Percentiles rank a stretch among this genome's conserved stretches.
Evolutionary conservation across 2,888 invertebrate species (phyloP).

Genomic region (Platerodrilus igneus): DNA sequence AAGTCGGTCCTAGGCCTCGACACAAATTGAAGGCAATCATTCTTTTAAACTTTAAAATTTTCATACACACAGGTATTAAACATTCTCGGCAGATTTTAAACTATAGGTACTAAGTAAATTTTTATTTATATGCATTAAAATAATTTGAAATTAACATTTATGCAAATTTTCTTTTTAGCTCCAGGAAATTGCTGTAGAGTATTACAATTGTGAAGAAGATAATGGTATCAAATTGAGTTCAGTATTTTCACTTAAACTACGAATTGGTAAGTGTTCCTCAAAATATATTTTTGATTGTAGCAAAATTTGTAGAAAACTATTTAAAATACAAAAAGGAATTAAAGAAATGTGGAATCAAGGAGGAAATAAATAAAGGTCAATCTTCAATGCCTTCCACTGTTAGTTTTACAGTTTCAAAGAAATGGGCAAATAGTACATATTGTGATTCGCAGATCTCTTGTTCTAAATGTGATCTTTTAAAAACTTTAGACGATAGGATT

Average conservation of each 20-base stretch:
- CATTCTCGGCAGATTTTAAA: too few species aligned
- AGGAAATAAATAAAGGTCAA: constrained; percentile 9
- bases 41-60: too few species aligned
- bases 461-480: constrained; percentile 12
- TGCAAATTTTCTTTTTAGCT: constrained; percentile 57
- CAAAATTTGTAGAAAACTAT: constrained; percentile 27
- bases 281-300: not conserved
- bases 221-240: constrained; percentile 8
- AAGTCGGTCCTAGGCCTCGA: too few species aligned
- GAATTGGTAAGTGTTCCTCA: constrained; percentile 30
- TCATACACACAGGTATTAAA: too few species aligned
- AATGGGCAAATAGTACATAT: constrained; percentile 27
- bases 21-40: too few species aligned
- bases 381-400: constrained; percentile 16
- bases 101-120: too few species aligned
- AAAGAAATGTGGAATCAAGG: constrained; percentile 23
- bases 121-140: too few species aligned
- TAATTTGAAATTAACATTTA: too few species aligned
- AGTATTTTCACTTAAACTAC: constrained; percentile 15
- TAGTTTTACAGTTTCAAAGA: constrained; percentile 21
- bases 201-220: constrained; percentile 59
- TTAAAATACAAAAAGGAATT: constrained; percentile 29
- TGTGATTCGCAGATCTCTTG: constrained; percentile 20
- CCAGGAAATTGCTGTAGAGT: constrained; percentile 67
- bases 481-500: constrained; percentile 7